Conservation (phyloP, 1,140 invertebrate genomes). For the Goniozus legneri region DNA sequence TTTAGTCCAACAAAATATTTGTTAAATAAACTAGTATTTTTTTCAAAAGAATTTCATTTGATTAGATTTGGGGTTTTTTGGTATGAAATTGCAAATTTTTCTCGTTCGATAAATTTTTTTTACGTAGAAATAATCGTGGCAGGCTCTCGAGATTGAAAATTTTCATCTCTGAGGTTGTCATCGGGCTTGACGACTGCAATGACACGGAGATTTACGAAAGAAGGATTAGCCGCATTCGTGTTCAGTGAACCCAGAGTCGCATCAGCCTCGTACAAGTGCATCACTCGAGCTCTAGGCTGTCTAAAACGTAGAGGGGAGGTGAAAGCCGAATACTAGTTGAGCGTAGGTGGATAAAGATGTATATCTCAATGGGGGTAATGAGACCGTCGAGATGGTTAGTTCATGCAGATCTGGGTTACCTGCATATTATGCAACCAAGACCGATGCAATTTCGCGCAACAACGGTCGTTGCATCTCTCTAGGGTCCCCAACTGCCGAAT, state of each 20-base stretch:
- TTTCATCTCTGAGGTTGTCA: too few relatives aligned
- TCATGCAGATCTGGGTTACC: slow-evolving; percentile 48
- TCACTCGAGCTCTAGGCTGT: slow-evolving; percentile 20
- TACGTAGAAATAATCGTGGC: too few relatives aligned
- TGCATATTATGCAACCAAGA: slow-evolving; percentile 51
- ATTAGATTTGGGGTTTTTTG: too few relatives aligned
- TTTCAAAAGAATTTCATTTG: too few relatives aligned
- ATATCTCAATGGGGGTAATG: slow-evolving; percentile 35
- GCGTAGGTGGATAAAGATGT: slow-evolving; percentile 20
- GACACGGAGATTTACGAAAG: too few relatives aligned
- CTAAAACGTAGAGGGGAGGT: slow-evolving; percentile 9
- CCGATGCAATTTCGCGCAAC: slow-evolving; percentile 21
- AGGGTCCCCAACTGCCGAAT: too few relatives aligned
- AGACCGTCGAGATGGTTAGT: slow-evolving; percentile 33
- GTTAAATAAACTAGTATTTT: too few relatives aligned
- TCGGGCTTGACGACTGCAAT: too few relatives aligned
- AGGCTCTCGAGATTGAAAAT: too few relatives aligned
- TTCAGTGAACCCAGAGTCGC: slow-evolving; percentile 1
- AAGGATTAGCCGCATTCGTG: not conserved
- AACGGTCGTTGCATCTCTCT: slow-evolving; percentile 26
- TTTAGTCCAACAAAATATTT: too few relatives aligned
- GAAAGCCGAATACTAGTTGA: not conserved
- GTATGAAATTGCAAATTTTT: too few relatives aligned
- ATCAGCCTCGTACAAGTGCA: slow-evolving; percentile 10
- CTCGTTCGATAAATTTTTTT: too few relatives aligned